These are phyloP conservation scores for Amphiprion ocellaris DNA, from an alignment of 2,113 vertebrate genomes.

Conservation along the genomic window DNA sequence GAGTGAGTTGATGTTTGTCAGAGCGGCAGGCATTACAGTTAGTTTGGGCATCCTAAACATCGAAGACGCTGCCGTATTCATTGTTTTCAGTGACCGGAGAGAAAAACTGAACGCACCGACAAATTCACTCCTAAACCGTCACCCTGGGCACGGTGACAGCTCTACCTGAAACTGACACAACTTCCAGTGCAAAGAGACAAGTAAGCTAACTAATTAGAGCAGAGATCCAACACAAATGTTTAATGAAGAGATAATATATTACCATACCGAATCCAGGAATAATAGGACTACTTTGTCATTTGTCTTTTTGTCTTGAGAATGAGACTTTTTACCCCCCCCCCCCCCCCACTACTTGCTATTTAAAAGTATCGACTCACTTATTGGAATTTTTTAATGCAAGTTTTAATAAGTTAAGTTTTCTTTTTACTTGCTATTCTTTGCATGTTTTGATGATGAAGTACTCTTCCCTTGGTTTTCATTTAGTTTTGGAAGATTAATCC, in stretches of 20 bases:
- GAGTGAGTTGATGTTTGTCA: slow-evolving; percentile 56
- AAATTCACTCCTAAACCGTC: neutral
- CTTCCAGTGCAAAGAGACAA: slow-evolving; percentile 20
- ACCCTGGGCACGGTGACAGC: neutral
- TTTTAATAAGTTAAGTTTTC: slow-evolving; percentile 56
- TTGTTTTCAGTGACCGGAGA: slow-evolving; percentile 6
- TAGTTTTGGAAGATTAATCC: slow-evolving; percentile 65
- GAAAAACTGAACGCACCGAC: neutral
- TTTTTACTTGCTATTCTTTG: slow-evolving; percentile 33
- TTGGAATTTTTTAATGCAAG: slow-evolving; percentile 41
- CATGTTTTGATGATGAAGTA: slow-evolving; percentile 51
- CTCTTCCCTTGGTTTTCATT: slow-evolving; percentile 56
- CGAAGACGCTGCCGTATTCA: neutral
- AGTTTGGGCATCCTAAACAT: slow-evolving; percentile 15
- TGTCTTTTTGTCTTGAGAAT: slow-evolving; percentile 35
- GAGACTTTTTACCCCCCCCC: neutral
- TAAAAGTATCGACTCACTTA: slow-evolving; percentile 38
- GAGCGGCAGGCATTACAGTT: slow-evolving; percentile 5
- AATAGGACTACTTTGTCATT: slow-evolving; percentile 43
- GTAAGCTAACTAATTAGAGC: slow-evolving; percentile 54
- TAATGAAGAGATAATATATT: slow-evolving; percentile 59
- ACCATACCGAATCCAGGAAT: slow-evolving; percentile 7
- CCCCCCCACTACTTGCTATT: neutral
- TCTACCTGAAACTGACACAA: slow-evolving; percentile 40
- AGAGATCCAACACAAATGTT: slow-evolving; percentile 62